These are phyloP conservation scores for Ischnura elegans DNA, from an alignment of 2,888 invertebrate species.

Conservation along the genomic window DNA sequence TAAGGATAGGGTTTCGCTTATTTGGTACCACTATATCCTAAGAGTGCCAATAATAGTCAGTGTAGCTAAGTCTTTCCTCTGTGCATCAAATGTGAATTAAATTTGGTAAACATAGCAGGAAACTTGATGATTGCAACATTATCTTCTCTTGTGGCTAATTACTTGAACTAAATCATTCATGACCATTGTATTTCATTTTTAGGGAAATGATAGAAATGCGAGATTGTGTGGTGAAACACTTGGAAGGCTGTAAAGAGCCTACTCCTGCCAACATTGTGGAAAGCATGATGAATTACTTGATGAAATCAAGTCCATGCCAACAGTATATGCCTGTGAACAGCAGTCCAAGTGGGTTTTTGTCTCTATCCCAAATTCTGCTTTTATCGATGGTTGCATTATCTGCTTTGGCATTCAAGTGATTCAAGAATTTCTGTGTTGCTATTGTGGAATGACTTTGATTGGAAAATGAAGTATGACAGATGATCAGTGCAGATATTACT, in stretches of 20 bases:
- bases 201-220: slow-evolving; percentile 81
- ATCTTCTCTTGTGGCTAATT: too few species aligned
- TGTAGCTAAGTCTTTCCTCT: too few species aligned
- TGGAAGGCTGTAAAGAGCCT: slow-evolving; percentile 85
- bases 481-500: not conserved
- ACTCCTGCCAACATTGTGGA: slow-evolving; percentile 90
- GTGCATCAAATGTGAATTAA: too few species aligned
- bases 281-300: slow-evolving; percentile 86
- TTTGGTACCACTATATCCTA: too few species aligned
- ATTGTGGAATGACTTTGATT: not conserved
- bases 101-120: too few species aligned
- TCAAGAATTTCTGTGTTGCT: not conserved
- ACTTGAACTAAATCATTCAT: not conserved
- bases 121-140: too few species aligned
- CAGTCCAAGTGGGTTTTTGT: not conserved
- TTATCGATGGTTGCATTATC: not conserved
- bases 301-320: slow-evolving; percentile 84
- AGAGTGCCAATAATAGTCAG: too few species aligned
- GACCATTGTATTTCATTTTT: slow-evolving; percentile 74
- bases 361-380: slow-evolving; percentile 2
- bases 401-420: slow-evolving; percentile 21
- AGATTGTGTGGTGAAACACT: slow-evolving; percentile 81
- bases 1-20: too few species aligned
- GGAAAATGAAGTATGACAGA: not conserved
- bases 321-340: slow-evolving; percentile 57